Percentiles rank a stretch among this genome's conserved stretches.
phyloP scores from a whole-genome alignment of 2,113 vertebrate genomes.

The Colinus virginianus region DNA sequence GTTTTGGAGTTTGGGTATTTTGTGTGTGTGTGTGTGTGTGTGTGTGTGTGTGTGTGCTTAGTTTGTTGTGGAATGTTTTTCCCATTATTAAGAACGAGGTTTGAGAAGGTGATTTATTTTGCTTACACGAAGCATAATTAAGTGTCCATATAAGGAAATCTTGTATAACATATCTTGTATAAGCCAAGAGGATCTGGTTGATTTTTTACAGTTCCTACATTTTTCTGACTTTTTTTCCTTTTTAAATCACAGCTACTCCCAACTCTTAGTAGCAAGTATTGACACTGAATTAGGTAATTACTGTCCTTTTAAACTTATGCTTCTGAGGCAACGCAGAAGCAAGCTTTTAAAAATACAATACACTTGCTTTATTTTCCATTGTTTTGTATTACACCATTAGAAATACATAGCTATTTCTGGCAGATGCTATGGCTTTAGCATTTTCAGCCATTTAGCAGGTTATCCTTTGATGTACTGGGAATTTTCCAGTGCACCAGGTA shows the following conservation, averaged over 20 bases:
- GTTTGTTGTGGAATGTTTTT: background rate
- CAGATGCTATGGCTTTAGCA: background rate
- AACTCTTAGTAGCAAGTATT: slow-evolving; percentile 1
- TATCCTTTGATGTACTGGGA: slow-evolving; percentile 31
- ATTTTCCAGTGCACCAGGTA: slow-evolving; percentile 5
- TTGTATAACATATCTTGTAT: background rate
- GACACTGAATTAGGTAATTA: slow-evolving; percentile 27
- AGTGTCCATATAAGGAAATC: background rate
- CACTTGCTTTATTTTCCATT: slow-evolving; percentile 18
- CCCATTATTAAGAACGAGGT: background rate
- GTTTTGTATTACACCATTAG: background rate
- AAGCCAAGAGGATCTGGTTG: background rate
- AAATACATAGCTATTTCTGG: slow-evolving; percentile 4
- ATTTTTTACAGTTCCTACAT: background rate
- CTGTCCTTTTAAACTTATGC: background rate
- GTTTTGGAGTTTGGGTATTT: background rate
- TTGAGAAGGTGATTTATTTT: slow-evolving; percentile 41
- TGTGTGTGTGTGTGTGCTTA: background rate
- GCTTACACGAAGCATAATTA: slow-evolving; percentile 21
- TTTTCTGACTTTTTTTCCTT: background rate
- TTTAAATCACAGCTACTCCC: background rate
- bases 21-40: background rate
- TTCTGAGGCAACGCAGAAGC: background rate
- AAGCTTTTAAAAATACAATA: slow-evolving; percentile 30
- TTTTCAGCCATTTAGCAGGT: slow-evolving; percentile 42